phyloP scores from a whole-genome alignment of 2,888 invertebrate genomes.

The Apodemia duryi region DNA sequence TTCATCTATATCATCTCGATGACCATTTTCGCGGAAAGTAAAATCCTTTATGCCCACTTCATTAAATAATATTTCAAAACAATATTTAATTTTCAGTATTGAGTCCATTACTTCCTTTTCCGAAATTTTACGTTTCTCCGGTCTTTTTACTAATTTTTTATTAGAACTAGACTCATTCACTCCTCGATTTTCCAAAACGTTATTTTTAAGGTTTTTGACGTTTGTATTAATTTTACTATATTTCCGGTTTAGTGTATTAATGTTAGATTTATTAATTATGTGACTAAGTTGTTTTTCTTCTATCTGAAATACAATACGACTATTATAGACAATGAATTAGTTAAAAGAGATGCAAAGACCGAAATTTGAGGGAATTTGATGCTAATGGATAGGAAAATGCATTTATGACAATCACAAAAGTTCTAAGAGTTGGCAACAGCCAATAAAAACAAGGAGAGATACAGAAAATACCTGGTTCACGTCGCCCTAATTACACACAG shows the following conservation, averaged over 20 bases:
- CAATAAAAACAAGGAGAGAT: too few relatives aligned
- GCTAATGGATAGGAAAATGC: too few relatives aligned
- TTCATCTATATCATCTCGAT: neutral
- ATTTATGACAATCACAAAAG: too few relatives aligned
- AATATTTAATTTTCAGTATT: conserved; percentile 8
- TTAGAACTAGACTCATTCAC: neutral
- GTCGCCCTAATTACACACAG: too few relatives aligned
- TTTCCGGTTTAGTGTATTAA: neutral
- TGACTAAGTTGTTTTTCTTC: neutral
- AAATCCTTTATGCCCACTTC: neutral
- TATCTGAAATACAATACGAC: neutral
- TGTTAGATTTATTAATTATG: neutral
- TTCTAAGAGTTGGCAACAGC: too few relatives aligned
- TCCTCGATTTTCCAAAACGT: too few relatives aligned
- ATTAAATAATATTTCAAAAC: conserved; percentile 4
- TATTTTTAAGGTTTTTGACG: neutral
- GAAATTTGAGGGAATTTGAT: too few relatives aligned
- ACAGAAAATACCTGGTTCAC: too few relatives aligned
- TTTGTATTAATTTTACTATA: neutral
- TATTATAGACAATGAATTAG: too few relatives aligned
- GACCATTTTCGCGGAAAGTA: neutral
- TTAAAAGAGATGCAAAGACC: too few relatives aligned
- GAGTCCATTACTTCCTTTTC: conserved; percentile 4
- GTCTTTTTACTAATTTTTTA: neutral
- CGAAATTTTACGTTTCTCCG: neutral